A percentile compares a stretch with the other conserved stretches of the same genome.
Evolutionary conservation across 2,113 vertebrate genomes (phyloP).

Genomic region (Nycticorax nycticorax): DNA sequence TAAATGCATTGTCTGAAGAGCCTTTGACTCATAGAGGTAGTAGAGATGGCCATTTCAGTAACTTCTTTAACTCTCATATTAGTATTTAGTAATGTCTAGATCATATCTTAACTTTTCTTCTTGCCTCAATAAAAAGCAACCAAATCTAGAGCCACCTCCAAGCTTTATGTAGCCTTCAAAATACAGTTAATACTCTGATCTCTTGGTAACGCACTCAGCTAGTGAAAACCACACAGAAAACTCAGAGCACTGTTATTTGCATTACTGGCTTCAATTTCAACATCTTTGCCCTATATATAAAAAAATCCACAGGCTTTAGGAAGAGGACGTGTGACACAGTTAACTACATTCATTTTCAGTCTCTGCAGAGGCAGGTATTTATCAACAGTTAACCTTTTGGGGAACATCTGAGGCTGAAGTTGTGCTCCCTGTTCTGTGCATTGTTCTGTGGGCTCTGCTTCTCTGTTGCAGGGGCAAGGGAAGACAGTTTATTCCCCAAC

Average conservation of each 20-base stretch:
- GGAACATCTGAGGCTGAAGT: neutral
- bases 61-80: neutral
- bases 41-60: neutral
- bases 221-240: neutral
- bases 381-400: neutral
- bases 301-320: neutral
- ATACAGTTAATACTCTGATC: neutral
- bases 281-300: neutral
- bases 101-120: neutral
- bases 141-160: neutral
- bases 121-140: neutral
- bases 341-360: neutral
- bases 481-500: neutral
- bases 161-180: neutral
- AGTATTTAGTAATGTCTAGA: neutral
- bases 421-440: neutral
- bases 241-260: neutral
- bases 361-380: neutral
- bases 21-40: neutral
- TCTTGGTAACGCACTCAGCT: neutral
- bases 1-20: neutral
- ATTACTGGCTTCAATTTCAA: neutral
- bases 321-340: neutral
- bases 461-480: neutral
- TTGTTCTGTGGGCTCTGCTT: neutral